Base-by-base conservation (phyloP, 2,888 invertebrate species). In the Andrena dorsata region DNA sequence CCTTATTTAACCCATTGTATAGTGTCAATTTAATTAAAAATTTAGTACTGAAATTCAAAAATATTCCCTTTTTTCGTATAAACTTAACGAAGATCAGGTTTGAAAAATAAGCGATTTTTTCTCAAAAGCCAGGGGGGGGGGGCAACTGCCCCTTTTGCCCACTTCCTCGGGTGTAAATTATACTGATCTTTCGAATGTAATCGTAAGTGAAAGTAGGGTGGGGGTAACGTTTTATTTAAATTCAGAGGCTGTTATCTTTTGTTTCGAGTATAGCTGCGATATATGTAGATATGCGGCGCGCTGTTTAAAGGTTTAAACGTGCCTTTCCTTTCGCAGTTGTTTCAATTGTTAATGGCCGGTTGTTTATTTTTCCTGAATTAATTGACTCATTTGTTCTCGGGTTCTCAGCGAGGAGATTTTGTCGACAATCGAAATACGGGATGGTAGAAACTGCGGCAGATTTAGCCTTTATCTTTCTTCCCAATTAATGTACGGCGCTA, bases 391-490 rank as follows among this genome's bases (percentile, higher is more conserved):
- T 68, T 23, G 51, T 53, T 63, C 26, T 74, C 53, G 3, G 2
- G 58, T 41, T 71, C 41, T 47, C 23, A 86, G 86, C 13, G 61
- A 71, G 8, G 76, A 86, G 20, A 82, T 86, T 16, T 7, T 68
- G n/a, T 5, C 49, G 7, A 16, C 30, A 13, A 7, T 79, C 7
- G 41, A 58, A 20, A 7, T 13, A 16, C n/a, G 3, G 0, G 3
- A 2, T 7, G 20, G 10, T 3, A 49, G 3, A 7, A 58, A 0
- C 1, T 20, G 13, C 20, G 20, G 10, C 1, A 75, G 79, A 76
- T 85, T 81, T 13, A 88, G 85, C 30, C 78, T 90, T 0, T 86
- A 88, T 28, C 68, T 86, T 30, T 85, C 84, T 0, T 81, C 90
- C 0, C 86, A 89, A 64, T 76, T 90, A 10, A 74, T 87, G 83